These are phyloP conservation scores for Musca vetustissima DNA, from an alignment of 1,140 invertebrate species.

Conservation along the genomic window DNA sequence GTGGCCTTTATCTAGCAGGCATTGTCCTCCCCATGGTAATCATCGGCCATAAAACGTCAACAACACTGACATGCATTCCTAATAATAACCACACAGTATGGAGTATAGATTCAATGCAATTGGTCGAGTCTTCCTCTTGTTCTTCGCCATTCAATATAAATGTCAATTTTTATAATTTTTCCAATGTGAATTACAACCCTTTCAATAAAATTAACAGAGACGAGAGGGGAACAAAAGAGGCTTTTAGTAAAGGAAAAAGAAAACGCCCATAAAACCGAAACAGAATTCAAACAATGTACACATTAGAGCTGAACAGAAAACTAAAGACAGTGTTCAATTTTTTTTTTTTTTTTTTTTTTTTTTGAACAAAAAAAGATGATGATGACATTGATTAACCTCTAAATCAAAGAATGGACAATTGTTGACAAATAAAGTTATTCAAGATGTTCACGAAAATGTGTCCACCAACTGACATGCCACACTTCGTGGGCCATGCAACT, in stretches of 20 bases:
- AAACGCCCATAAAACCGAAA: neutral
- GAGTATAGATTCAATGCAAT: too few relatives aligned
- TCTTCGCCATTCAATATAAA: neutral
- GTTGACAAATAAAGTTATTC: constrained; percentile 19
- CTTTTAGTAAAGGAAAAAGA: neutral
- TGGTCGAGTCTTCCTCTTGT: too few relatives aligned
- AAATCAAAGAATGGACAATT: constrained; percentile 5
- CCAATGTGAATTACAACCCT: constrained; percentile 7
- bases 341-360: too few relatives aligned
- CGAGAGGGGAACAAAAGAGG: neutral
- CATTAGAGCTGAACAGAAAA: constrained; percentile 6
- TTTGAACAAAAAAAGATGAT: too few relatives aligned
- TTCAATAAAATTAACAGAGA: neutral
- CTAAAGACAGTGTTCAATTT: neutral
- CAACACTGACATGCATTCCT: too few relatives aligned
- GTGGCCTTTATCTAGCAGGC: neutral
- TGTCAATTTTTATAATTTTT: constrained; percentile 13
- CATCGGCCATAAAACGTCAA: too few relatives aligned
- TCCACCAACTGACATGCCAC: constrained; percentile 1
- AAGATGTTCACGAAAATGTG: neutral
- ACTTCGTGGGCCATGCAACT: neutral
- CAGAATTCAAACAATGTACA: neutral
- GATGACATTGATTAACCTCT: too few relatives aligned
- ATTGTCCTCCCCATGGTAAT: neutral
- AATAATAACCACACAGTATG: too few relatives aligned